Evolutionary conservation across 1,140 invertebrate species (phyloP).

Genomic region (Coptotermes formosanus): DNA sequence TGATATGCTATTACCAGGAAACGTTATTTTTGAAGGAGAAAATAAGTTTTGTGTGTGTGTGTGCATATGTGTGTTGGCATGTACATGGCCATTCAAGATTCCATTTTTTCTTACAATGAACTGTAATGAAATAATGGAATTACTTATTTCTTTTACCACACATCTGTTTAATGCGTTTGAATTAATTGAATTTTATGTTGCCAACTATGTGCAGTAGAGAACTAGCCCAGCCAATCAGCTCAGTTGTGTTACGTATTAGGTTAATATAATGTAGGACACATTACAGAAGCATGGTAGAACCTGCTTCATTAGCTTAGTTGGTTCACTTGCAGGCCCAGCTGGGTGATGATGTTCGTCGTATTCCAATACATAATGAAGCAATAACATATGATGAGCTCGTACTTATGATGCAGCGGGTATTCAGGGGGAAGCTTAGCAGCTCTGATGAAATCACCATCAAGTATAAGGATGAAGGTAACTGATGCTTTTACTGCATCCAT

Average conservation of each 20-base stretch:
- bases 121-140: too few relatives aligned
- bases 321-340: slow-evolving; percentile 57
- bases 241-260: too few relatives aligned
- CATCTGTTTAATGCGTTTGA: too few relatives aligned
- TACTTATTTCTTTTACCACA: too few relatives aligned
- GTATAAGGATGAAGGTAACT: slow-evolving; percentile 71
- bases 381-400: slow-evolving; percentile 76
- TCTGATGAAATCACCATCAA: slow-evolving; percentile 72
- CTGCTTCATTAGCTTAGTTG: too few relatives aligned
- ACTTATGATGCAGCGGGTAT: slow-evolving; percentile 76
- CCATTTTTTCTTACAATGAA: too few relatives aligned
- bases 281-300: neutral
- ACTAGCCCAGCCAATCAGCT: neutral
- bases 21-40: too few relatives aligned
- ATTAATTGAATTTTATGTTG: neutral
- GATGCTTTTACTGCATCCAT: neutral
- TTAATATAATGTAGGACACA: neutral
- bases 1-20: too few relatives aligned
- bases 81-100: too few relatives aligned
- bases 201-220: neutral
- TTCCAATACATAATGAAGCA: slow-evolving; percentile 75
- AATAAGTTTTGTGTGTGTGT: too few relatives aligned
- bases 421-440: slow-evolving; percentile 61
- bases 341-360: slow-evolving; percentile 68
- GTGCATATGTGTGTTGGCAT: too few relatives aligned